Evolutionary conservation across 2,888 invertebrate genomes (phyloP), one percentile per base, ranked within the genome.

Genomic region (Serrognathus titanus): DNA sequence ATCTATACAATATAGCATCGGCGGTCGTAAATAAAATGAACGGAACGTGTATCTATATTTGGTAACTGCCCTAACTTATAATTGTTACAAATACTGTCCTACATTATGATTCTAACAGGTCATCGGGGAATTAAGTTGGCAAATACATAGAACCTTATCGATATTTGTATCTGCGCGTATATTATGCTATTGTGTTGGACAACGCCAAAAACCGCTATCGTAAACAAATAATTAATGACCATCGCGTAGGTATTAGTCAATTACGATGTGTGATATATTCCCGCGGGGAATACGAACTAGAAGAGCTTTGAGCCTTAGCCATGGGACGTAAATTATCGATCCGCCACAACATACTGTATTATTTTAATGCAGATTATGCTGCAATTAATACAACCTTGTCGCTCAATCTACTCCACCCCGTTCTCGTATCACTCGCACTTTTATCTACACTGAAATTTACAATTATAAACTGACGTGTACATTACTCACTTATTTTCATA

Each of bases 41-140:
- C 37, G 36, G 52, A 45, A 45, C 52, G 52, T 43, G 52, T 41
- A 52, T 31, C 43, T 52, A 52, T 43, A 52, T 52, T 52, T 43
- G 66, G 64, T 65, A 69, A 67, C 66, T 67, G 63, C 63, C 62
- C 59, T 62, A 63, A 65, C 59, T 64, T 65, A 61, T 65, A 63
- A 66, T 66, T 64, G 63, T 59, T 62, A 62, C 57, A 59, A 61
- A 59, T 63, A 63, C 62, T 60, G 57, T 57, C 58, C 63, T 65
- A 62, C 58, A 59, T 62, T 65, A 60, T 63, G 59, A 66, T 65
- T 64, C 64, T 65, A 67, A 66, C 65, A 64, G 66, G 65, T 61
- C 66, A 61, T 62, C 51, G 40, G 66, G 67, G 67, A 67, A 59
- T 60, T 59, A 64, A 66, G 59, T 65, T 65, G 61, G 65, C 65